Evolutionary conservation across 2,888 invertebrate genomes (phyloP).

Genomic region (Drosophila eohydei): DNA sequence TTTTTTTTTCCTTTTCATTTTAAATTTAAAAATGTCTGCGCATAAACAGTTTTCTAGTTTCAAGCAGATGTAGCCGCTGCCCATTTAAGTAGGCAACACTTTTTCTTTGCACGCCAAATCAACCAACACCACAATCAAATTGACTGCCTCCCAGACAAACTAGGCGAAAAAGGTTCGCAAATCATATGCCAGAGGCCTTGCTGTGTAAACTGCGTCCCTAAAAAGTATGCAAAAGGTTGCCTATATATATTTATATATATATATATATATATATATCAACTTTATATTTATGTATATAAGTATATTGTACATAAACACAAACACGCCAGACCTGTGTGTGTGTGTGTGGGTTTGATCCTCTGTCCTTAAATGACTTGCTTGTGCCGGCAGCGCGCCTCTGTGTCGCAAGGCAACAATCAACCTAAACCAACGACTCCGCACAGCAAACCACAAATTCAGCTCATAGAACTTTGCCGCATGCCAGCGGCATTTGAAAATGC

Average conservation of each 20-base stretch:
- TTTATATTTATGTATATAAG: neutral
- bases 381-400: slow-evolving; percentile 23
- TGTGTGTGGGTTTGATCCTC: slow-evolving; percentile 44
- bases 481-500: slow-evolving; percentile 37
- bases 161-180: slow-evolving; percentile 40
- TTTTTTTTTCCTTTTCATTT: slow-evolving; percentile 2
- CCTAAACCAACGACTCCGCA: slow-evolving; percentile 4
- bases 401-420: slow-evolving; percentile 31
- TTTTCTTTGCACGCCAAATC: slow-evolving; percentile 37
- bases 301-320: slow-evolving; percentile 8
- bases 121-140: slow-evolving; percentile 46
- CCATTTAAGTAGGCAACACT: slow-evolving; percentile 59
- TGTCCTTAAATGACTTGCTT: slow-evolving; percentile 65
- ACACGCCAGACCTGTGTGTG: neutral
- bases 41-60: neutral
- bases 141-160: slow-evolving; percentile 25
- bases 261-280: neutral
- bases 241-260: slow-evolving; percentile 22
- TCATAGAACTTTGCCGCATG: slow-evolving; percentile 68
- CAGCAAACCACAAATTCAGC: slow-evolving; percentile 41
- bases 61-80: slow-evolving; percentile 6
- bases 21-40: slow-evolving; percentile 13
- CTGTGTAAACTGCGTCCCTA: slow-evolving; percentile 43
- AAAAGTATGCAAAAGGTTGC: slow-evolving; percentile 67
- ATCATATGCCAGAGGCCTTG: slow-evolving; percentile 32